phyloP scores from a whole-genome alignment of 2,888 invertebrate genomes.

The Brenthis ino region DNA sequence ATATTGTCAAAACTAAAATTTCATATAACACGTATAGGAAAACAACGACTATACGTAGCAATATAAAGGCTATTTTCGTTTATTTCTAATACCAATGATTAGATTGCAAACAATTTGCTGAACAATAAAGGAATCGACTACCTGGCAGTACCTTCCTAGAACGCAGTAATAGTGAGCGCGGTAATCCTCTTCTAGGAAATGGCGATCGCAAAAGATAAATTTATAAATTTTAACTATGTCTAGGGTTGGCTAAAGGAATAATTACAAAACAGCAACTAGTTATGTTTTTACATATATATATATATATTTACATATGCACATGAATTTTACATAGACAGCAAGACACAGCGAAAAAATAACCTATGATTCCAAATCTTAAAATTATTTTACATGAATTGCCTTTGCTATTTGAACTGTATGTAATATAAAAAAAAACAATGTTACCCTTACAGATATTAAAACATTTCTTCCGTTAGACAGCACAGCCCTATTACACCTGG shows the following conservation, averaged over 20 bases:
- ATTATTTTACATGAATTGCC: no score
- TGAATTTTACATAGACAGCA: no score
- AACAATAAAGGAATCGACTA: slow-evolving; percentile 67
- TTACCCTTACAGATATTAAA: neutral
- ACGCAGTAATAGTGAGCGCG: slow-evolving; percentile 71
- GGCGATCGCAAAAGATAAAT: slow-evolving; percentile 73
- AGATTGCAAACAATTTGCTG: slow-evolving; percentile 47
- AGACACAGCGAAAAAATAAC: no score
- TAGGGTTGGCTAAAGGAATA: slow-evolving; percentile 56
- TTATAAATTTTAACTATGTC: slow-evolving; percentile 53
- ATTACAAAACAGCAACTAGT: neutral
- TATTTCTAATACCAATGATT: slow-evolving; percentile 27
- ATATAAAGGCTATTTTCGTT: slow-evolving; percentile 42
- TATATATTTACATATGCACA: no score
- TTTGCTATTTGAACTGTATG: no score
- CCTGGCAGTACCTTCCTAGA: slow-evolving; percentile 77
- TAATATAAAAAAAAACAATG: neutral
- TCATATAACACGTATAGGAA: slow-evolving; percentile 21
- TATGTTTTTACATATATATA: neutral
- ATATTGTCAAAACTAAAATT: slow-evolving; percentile 47
- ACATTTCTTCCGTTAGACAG: neutral
- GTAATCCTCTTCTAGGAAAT: slow-evolving; percentile 76
- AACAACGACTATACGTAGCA: slow-evolving; percentile 26
- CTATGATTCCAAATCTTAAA: no score
- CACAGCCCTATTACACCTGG: slow-evolving; percentile 63